Percentiles rank a stretch among this genome's conserved stretches.
Evolutionary conservation across 2,797 vertebrate genomes (phyloP).

Genomic region (Craterocephalus amniculus): DNA sequence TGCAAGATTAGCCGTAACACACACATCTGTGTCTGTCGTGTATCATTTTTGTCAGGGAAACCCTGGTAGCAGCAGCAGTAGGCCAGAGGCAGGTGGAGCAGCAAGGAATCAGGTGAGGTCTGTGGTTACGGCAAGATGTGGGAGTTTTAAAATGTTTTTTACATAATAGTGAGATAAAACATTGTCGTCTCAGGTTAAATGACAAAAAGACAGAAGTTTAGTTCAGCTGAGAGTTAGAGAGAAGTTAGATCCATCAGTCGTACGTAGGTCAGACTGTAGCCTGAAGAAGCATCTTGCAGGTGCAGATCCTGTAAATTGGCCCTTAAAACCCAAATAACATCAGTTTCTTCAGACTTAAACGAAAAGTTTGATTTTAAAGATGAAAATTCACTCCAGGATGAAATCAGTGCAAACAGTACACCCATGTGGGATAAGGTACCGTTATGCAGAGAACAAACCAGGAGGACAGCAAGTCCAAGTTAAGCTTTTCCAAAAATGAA

Average conservation of each 20-base stretch:
- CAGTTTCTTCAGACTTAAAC: not conserved
- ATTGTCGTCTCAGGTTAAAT: not conserved
- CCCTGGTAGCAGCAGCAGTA: conserved; percentile 55
- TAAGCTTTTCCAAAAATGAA: conserved; percentile 7
- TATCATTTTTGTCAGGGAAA: conserved; percentile 55
- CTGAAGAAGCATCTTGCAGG: no score
- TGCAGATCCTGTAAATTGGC: not conserved
- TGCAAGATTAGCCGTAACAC: conserved; percentile 3
- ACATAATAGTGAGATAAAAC: not conserved
- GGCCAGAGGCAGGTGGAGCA: conserved; percentile 58
- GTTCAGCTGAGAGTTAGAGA: not conserved
- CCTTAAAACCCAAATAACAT: not conserved
- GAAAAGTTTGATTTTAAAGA: not conserved
- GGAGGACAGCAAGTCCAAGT: not conserved
- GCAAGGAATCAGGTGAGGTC: conserved; percentile 58
- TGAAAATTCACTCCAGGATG: no score
- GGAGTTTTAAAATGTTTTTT: no score
- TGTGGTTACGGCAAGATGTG: conserved; percentile 34
- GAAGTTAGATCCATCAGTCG: not conserved
- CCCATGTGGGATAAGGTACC: not conserved
- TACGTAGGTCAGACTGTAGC: not conserved
- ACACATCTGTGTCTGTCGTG: conserved; percentile 24
- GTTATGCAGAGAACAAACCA: no score
- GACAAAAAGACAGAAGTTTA: not conserved
- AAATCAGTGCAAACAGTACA: not conserved